Evolutionary conservation across 2,888 invertebrate species (phyloP), one percentile per base, ranked within the genome.

Genomic region (Kuschelorhynchus macadamiae): DNA sequence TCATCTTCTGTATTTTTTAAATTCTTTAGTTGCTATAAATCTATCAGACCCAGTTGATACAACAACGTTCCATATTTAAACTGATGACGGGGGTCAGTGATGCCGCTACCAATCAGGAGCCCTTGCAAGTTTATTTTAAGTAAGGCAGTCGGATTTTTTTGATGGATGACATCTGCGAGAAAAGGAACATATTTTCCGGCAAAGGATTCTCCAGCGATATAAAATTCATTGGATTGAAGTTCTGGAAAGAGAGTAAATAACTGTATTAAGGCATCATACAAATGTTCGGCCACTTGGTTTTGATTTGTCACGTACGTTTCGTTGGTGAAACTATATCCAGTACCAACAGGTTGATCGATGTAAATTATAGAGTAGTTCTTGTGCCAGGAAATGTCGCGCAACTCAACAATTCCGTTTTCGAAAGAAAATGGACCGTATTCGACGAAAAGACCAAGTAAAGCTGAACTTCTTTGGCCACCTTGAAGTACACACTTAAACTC

Each of bases 291-390:
- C 0, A 96, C 92, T 79, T 92, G 90, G 0, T 81, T 95, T 90
- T 79, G 93, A 91, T 1, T 84, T 87, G 4, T 92, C 92, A 81
- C 92, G 95, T 0, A 86, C 87, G 96, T 95, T 56, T 81, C 86
- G 89, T 91, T n/a, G 0, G 96, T 95, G 78, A 95, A 96, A 83
- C 96, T 96, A 80, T 92, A 97, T 0, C 97, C 97, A 1, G 95
- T 92, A 4, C 76, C 75, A 0, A 94, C 97, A 0, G 97, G 97
- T 82, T 95, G 97, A 81, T 97, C 97, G 59, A 97, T 92, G 80
- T 94, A 97, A 56, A 97, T 87, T 41, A 97, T 83, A 73, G 92
- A 91, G 80, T 94, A 93, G 9, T 89, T 89, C 41, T 87, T 84
- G 59, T 90, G 91, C 97, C 97, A 97, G 9, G 92, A 72, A 72